phyloP scores from a whole-genome alignment of 2,797 vertebrate genomes.

The Chiloscyllium punctatum region DNA sequence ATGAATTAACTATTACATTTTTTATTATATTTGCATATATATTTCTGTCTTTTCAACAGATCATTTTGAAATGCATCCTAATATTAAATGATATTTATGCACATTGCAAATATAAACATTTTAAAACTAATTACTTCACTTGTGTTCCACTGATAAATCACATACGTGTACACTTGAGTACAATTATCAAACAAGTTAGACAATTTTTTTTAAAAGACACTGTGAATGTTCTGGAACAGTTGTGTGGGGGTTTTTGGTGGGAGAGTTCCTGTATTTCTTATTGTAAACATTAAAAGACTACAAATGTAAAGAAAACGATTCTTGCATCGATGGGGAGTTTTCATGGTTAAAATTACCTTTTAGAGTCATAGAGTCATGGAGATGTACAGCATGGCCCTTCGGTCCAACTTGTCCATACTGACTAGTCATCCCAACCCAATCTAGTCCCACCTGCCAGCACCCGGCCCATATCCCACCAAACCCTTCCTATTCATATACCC shows the following conservation, averaged over 20 bases:
- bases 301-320: not conserved
- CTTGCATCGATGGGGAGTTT: not conserved
- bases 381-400: too few relatives aligned
- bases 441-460: too few relatives aligned
- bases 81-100: not conserved
- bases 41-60: not conserved
- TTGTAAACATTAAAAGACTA: not conserved
- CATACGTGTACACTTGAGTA: not conserved
- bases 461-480: too few relatives aligned
- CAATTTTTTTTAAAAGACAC: not conserved
- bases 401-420: too few relatives aligned
- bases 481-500: too few relatives aligned
- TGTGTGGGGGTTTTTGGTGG: not conserved
- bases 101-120: not conserved
- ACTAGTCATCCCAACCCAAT: too few relatives aligned
- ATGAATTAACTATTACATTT: not conserved
- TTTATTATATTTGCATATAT: not conserved
- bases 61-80: not conserved
- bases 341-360: not conserved
- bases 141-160: not conserved
- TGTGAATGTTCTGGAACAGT: not conserved
- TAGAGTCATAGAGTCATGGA: too few relatives aligned
- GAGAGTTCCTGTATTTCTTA: not conserved
- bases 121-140: not conserved
- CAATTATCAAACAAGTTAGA: not conserved